Conservation (phyloP, 2,113 vertebrate species). For the Mystacornis crossleyi region DNA sequence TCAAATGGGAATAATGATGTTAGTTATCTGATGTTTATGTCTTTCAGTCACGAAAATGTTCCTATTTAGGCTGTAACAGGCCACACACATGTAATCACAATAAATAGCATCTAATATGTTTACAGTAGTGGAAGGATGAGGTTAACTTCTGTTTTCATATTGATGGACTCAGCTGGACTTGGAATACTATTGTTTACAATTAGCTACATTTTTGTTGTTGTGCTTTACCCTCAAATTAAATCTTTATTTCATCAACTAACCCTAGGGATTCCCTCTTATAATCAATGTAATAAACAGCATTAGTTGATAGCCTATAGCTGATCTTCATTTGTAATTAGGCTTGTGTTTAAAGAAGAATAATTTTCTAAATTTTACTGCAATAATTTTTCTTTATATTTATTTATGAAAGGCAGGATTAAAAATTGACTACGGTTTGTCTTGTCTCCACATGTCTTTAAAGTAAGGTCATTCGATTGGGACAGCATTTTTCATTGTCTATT, state of each 20-base stretch:
- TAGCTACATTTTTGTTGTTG: conserved; percentile 84
- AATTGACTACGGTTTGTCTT: conserved; percentile 67
- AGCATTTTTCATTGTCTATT: background rate
- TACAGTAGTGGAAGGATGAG: conserved; percentile 85
- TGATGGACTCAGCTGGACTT: conserved; percentile 83
- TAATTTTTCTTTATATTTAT: conserved; percentile 74
- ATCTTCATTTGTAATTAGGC: conserved; percentile 72
- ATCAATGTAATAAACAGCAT: conserved; percentile 82
- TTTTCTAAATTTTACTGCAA: conserved; percentile 73
- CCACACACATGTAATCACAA: conserved; percentile 86
- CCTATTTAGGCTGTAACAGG: conserved; percentile 78
- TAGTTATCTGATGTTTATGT: conserved; percentile 80
- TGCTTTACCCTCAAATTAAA: conserved; percentile 81
- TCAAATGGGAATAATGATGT: conserved; percentile 74
- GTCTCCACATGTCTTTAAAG: conserved; percentile 68
- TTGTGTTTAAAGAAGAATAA: conserved; percentile 75
- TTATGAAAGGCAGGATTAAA: conserved; percentile 74
- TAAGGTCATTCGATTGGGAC: background rate
- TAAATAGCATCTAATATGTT: conserved; percentile 93
- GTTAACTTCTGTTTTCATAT: conserved; percentile 84
- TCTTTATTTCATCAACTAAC: conserved; percentile 81
- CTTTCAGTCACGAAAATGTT: conserved; percentile 84
- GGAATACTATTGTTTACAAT: conserved; percentile 83
- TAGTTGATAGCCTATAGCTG: conserved; percentile 61
- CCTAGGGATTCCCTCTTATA: conserved; percentile 78